These are phyloP conservation scores for Actias luna DNA, from an alignment of 2,888 invertebrate genomes.

Conservation along the genomic window DNA sequence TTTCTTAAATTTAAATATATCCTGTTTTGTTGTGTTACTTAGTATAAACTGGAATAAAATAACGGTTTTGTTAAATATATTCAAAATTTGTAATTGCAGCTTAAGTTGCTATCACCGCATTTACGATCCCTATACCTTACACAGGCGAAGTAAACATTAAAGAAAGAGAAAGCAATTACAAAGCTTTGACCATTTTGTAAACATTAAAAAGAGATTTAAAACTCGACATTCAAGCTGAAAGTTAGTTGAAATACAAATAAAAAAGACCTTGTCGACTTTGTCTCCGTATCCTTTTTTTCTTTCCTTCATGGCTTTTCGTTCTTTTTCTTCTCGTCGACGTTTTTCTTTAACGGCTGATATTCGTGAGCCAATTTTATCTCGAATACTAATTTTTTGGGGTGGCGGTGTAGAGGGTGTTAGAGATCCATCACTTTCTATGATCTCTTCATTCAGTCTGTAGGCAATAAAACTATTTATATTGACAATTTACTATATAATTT, in stretches of 20 bases:
- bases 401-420: conserved; percentile 36
- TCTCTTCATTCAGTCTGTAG: conserved; percentile 55
- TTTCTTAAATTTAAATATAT: conserved; percentile 46
- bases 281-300: conserved; percentile 49
- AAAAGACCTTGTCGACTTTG: conserved; percentile 60
- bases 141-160: conserved; percentile 23
- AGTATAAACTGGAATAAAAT: conserved; percentile 55
- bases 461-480: conserved; percentile 18
- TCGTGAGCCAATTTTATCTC: conserved; percentile 57
- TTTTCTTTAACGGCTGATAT: conserved; percentile 53
- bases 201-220: conserved; percentile 36
- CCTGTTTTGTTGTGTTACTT: conserved; percentile 59
- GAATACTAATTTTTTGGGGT: conserved; percentile 50
- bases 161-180: conserved; percentile 24
- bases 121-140: no score
- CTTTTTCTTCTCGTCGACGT: conserved; percentile 45
- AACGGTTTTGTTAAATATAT: background rate
- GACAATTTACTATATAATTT: no score
- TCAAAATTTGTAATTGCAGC: no score
- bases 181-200: conserved; percentile 28
- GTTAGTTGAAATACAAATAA: conserved; percentile 37
- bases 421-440: conserved; percentile 50
- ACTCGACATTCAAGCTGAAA: conserved; percentile 25
- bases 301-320: conserved; percentile 38
- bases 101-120: no score